These are phyloP conservation scores for Calidris pugnax DNA, from an alignment of 2,113 vertebrate genomes.

Conservation along the genomic window DNA sequence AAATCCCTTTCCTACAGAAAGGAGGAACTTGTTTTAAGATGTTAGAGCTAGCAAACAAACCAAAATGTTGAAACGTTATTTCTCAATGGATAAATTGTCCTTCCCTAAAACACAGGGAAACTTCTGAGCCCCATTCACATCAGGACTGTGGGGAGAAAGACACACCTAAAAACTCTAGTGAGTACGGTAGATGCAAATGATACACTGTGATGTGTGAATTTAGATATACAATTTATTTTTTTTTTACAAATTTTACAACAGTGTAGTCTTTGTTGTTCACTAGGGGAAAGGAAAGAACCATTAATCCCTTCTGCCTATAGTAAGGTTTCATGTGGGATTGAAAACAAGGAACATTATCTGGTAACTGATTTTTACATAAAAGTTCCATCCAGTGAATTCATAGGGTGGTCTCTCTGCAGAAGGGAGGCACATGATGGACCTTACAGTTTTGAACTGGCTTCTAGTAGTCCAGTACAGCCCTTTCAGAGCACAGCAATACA, in stretches of 20 bases:
- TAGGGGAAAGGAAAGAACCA: background rate
- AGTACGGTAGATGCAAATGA: background rate
- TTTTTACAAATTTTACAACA: background rate
- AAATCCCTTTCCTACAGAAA: background rate
- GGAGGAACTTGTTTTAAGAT: background rate
- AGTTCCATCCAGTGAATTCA: background rate
- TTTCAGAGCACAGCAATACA: background rate
- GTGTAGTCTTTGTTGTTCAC: background rate
- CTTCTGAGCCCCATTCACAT: background rate
- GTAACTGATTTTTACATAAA: background rate
- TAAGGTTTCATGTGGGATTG: background rate
- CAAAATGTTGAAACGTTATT: background rate
- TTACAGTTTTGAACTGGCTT: background rate
- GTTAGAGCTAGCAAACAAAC: background rate
- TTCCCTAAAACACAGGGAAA: background rate
- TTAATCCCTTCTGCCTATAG: background rate
- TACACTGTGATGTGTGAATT: background rate
- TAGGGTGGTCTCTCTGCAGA: background rate
- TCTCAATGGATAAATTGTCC: background rate
- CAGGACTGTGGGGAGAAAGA: background rate
- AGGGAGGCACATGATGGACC: background rate
- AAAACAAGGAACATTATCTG: background rate
- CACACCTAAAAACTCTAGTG: background rate
- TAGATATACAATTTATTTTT: background rate
- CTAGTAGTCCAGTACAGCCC: background rate